Evolutionary conservation across 2,113 vertebrate species (phyloP).

Genomic region (Erinaceus europaeus): DNA sequence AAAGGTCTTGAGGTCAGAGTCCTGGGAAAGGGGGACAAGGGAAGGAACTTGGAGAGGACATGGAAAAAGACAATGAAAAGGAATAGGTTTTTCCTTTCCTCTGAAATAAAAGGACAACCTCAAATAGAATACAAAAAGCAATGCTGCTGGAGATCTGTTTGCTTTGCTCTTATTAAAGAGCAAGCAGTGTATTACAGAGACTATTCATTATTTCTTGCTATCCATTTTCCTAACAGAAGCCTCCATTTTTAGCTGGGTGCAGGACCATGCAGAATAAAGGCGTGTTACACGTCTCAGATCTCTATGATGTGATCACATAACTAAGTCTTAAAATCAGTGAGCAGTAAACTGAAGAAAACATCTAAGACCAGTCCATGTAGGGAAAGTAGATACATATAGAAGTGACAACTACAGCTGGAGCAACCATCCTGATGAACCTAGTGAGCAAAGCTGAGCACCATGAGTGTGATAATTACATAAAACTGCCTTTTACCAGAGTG

Average conservation of each 20-base stretch:
- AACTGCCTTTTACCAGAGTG: neutral
- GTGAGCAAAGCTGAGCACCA: neutral
- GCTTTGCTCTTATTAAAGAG: conserved; percentile 50
- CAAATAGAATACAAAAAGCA: conserved; percentile 30
- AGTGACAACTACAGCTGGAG: neutral
- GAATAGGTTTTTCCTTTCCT: neutral
- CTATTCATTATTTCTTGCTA: conserved; percentile 40
- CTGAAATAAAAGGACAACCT: conserved; percentile 34
- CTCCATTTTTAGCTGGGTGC: conserved; percentile 4
- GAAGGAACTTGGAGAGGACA: neutral
- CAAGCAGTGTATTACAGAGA: conserved; percentile 38
- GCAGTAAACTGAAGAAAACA: neutral
- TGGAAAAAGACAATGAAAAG: neutral
- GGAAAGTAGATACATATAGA: neutral
- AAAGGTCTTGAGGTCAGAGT: neutral
- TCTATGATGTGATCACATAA: neutral
- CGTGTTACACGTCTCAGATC: neutral
- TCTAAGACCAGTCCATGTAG: neutral
- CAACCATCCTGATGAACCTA: conserved; percentile 1
- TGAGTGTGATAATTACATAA: neutral
- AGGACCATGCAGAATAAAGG: conserved; percentile 12
- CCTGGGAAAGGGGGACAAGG: neutral
- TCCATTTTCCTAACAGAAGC: conserved; percentile 23
- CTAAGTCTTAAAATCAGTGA: neutral
- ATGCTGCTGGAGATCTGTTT: conserved; percentile 17